These are phyloP conservation scores for Stratiomys singularior DNA, from an alignment of 2,888 invertebrate species.

Conservation along the genomic window DNA sequence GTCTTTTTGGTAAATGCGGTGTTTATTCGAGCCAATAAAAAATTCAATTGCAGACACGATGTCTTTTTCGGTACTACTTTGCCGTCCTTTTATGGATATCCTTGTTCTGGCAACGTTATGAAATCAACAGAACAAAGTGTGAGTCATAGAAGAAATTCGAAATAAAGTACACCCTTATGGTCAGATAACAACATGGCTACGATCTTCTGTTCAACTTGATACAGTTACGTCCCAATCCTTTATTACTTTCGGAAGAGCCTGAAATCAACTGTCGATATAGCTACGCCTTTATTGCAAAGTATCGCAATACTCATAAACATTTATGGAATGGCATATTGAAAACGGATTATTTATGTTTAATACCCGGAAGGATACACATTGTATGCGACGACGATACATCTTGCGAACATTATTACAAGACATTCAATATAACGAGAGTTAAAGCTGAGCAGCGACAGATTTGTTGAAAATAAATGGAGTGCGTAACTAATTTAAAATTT, in stretches of 20 bases:
- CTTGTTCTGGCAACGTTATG: neutral
- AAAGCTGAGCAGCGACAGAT: too few species aligned
- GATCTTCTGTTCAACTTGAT: neutral
- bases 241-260: neutral
- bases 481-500: too few species aligned
- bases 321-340: conserved; percentile 34
- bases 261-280: neutral
- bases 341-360: conserved; percentile 18
- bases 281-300: conserved; percentile 5
- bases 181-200: conserved; percentile 6
- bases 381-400: too few species aligned
- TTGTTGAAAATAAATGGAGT: too few species aligned
- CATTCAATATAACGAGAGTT: too few species aligned
- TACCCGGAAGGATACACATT: neutral
- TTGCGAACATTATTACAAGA: too few species aligned
- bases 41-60: conserved; percentile 8
- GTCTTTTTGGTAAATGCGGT: neutral
- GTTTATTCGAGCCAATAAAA: conserved; percentile 12
- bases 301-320: conserved; percentile 32
- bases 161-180: neutral
- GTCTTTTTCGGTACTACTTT: neutral
- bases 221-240: neutral
- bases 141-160: neutral
- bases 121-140: neutral
- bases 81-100: too few species aligned